Evolutionary conservation across 2,888 invertebrate genomes (phyloP), one percentile per base, ranked within the genome.

Genomic region (Tetranychus truncatus): DNA sequence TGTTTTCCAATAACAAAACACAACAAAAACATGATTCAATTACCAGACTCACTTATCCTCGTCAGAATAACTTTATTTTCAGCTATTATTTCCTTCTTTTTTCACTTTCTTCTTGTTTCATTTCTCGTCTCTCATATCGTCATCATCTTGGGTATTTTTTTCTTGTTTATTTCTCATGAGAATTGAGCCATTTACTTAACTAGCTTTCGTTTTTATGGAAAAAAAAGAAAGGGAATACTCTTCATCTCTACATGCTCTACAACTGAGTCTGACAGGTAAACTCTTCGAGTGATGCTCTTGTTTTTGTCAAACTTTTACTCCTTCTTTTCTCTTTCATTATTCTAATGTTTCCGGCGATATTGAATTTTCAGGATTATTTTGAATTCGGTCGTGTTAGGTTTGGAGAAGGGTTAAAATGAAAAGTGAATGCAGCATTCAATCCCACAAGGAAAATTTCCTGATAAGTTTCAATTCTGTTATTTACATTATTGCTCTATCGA

Each of bases 11-110:
- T 34, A 55, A 55, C 55, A 55, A 55, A 55, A 15, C 9, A 55
- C 55, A 55, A 55, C 55, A 55, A 55, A 46, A 55, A 55, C 55
- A 55, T 55, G 55, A 55, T 55, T 55, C 55, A 55, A 55, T 55
- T 55, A 55, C 55, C 55, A 55, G 55, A 55, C 11, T 55, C 55
- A 55, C 55, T 55, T 55, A 55, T 55, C 55, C 9, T 55, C 55
- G 15, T 55, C 55, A 55, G 9, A 9, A 55, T 55, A 9, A 55
- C 55, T 55, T 55, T 15, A 55, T 55, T 6, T 55, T 55, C 55
- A 15, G 55, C 11, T 55, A 15, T 55, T 6, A 55, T 55, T 15
- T 55, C 15, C 55, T 55, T 55, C 46, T 8, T 11, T 2, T 34
- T 34, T 34, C 7, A 15, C 15, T 15, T 15, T 55, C 55, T 6